Evolutionary conservation across 2,113 vertebrate genomes (phyloP).

Genomic region (Tilapia sparmanii): DNA sequence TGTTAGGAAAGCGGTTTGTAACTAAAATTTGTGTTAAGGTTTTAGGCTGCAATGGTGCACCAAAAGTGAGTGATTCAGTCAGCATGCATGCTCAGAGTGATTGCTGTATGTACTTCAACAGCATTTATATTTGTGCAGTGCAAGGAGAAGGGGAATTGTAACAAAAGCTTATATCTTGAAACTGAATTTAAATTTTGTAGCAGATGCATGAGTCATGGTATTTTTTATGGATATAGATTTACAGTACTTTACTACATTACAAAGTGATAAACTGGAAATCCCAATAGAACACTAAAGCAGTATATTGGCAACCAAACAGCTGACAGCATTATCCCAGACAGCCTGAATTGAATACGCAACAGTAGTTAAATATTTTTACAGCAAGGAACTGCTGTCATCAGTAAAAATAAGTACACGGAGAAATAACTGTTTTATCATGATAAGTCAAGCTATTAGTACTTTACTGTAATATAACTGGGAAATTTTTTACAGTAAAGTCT

Average conservation of each 20-base stretch:
- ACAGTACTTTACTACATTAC: neutral
- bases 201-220: neutral
- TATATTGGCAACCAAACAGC: neutral
- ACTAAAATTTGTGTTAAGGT: neutral
- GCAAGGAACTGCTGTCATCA: neutral
- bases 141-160: neutral
- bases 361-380: neutral
- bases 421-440: neutral
- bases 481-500: neutral
- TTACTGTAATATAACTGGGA: neutral
- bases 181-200: neutral
- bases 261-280: neutral
- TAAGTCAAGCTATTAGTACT: neutral
- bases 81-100: neutral
- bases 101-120: neutral
- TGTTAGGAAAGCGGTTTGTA: neutral
- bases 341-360: neutral
- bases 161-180: neutral
- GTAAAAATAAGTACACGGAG: neutral
- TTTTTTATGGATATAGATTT: neutral
- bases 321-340: neutral
- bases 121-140: neutral
- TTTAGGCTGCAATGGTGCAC: neutral
- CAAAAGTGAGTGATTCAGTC: neutral
- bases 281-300: neutral